phyloP scores from a whole-genome alignment of 2,888 invertebrate species.

The Drosophila acutilabella region DNA sequence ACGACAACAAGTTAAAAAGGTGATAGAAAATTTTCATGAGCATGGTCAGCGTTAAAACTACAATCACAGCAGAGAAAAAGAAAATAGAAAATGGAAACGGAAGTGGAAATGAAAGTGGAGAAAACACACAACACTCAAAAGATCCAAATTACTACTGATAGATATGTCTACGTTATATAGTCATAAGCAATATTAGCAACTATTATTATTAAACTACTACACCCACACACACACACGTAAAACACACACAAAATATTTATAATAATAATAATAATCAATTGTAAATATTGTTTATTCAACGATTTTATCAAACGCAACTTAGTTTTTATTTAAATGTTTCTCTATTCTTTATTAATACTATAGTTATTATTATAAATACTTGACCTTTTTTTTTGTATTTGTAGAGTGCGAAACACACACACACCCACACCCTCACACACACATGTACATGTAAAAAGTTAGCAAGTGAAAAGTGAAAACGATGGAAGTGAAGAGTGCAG shows the following conservation, averaged over 20 bases:
- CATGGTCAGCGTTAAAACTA: constrained; percentile 71
- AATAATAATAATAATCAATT: constrained; percentile 33
- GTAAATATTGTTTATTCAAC: constrained; percentile 68
- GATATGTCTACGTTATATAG: constrained; percentile 78
- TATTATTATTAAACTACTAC: constrained; percentile 50
- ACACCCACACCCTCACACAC: constrained; percentile 23
- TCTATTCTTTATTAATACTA: constrained; percentile 28
- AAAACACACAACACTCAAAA: constrained; percentile 51
- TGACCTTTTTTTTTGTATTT: constrained; percentile 37
- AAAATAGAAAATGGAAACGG: neutral
- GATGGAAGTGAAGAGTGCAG: constrained; percentile 28
- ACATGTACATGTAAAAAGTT: constrained; percentile 52
- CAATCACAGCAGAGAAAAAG: constrained; percentile 40
- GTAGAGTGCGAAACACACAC: constrained; percentile 28
- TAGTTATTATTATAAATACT: constrained; percentile 25
- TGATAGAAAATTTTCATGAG: constrained; percentile 71
- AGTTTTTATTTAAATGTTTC: constrained; percentile 57
- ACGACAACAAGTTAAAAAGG: constrained; percentile 43
- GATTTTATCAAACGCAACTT: constrained; percentile 69
- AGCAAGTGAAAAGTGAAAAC: neutral
- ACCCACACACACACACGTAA: constrained; percentile 24
- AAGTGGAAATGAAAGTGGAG: neutral
- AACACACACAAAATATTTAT: constrained; percentile 1
- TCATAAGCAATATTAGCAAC: constrained; percentile 79
- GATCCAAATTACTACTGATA: constrained; percentile 75